These are phyloP conservation scores for Eonycteris spelaea DNA, from an alignment of 2,113 vertebrate genomes.

Conservation along the genomic window DNA sequence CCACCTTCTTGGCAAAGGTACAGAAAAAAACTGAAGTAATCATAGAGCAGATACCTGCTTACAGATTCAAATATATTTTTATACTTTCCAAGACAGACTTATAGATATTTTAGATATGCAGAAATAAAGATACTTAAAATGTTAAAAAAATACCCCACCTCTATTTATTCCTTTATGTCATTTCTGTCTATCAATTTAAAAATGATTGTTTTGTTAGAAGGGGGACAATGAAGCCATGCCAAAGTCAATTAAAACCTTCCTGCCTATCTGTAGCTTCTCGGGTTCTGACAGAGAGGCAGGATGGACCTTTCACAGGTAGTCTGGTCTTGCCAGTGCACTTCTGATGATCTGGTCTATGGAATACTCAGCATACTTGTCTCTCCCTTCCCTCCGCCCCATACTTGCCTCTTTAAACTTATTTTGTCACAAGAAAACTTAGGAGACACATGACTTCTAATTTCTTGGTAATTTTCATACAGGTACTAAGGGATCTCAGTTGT, in stretches of 20 bases:
- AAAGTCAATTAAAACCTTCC: not conserved
- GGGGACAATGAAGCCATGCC: not conserved
- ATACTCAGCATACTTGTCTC: not conserved
- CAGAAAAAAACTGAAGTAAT: not conserved
- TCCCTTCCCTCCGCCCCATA: not conserved
- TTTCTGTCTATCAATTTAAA: not conserved
- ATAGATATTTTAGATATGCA: not conserved
- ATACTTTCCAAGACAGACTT: slow-evolving; percentile 6
- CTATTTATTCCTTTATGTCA: not conserved
- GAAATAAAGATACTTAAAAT: slow-evolving; percentile 36
- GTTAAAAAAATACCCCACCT: not conserved
- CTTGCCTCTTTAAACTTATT: not conserved
- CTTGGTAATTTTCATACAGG: not conserved
- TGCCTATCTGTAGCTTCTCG: not conserved
- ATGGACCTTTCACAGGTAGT: not conserved
- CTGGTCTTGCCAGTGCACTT: not conserved
- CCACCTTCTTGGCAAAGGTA: not conserved
- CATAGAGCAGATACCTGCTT: not conserved
- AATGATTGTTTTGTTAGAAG: not conserved
- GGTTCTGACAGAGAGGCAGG: not conserved
- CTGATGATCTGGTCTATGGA: not conserved
- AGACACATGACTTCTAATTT: slow-evolving; percentile 25
- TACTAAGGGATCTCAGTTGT: not conserved
- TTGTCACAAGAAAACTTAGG: not conserved
- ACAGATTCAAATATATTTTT: not conserved